Percentiles rank a stretch among this genome's conserved stretches.
Conservation (phyloP, 2,113 vertebrate genomes). For the Mixornis gularis region DNA sequence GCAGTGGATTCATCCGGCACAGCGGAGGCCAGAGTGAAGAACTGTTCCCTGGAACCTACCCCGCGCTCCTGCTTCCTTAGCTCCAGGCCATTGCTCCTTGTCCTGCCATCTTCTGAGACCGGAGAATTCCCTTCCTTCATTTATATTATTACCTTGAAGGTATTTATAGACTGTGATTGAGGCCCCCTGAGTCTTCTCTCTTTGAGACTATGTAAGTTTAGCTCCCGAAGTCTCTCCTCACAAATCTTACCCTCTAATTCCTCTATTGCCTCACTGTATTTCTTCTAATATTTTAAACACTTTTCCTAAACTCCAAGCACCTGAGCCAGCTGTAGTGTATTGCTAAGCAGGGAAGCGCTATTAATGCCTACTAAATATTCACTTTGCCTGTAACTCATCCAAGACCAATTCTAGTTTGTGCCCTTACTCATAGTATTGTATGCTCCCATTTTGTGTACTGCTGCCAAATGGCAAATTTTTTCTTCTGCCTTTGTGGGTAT, state of each 20-base stretch:
- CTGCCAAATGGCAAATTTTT: background rate
- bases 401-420: background rate
- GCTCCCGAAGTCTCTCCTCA: conserved; percentile 45
- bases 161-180: conserved; percentile 69
- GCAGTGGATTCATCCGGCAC: background rate
- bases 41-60: conserved; percentile 36
- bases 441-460: background rate
- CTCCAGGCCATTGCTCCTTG: conserved; percentile 68
- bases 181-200: conserved; percentile 53
- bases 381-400: background rate
- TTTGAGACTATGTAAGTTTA: conserved; percentile 64
- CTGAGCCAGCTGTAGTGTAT: conserved; percentile 24
- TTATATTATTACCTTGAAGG: conserved; percentile 71
- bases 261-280: conserved; percentile 50
- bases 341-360: conserved; percentile 32
- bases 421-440: background rate
- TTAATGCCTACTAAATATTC: conserved; percentile 40
- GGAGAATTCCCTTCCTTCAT: conserved; percentile 67
- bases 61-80: conserved; percentile 46
- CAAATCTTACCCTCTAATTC: conserved; percentile 54
- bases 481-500: background rate
- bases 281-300: conserved; percentile 61
- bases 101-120: conserved; percentile 62
- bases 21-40: background rate
- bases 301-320: conserved; percentile 53